Evolutionary conservation across 2,888 invertebrate species (phyloP).

Genomic region (Arctia plantaginis): DNA sequence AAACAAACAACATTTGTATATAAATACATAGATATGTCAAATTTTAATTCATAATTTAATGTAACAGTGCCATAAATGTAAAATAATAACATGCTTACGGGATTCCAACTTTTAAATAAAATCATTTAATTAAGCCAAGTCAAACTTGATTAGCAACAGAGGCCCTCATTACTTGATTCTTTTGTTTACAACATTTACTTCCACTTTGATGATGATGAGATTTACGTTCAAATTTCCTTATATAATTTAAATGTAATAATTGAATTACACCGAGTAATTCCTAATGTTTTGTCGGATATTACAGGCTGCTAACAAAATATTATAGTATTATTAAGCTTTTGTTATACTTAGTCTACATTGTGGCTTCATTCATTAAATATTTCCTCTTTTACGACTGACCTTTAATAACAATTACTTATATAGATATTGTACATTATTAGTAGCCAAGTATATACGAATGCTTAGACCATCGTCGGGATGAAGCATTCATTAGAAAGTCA

Average conservation of each 20-base stretch:
- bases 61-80: too few relatives aligned
- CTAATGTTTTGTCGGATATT: background rate
- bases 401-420: background rate
- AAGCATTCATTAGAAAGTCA: constrained; percentile 23
- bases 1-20: too few relatives aligned
- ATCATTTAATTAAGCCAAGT: background rate
- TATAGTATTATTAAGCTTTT: background rate
- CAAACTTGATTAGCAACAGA: background rate
- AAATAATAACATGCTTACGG: too few relatives aligned
- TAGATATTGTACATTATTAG: background rate
- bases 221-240: background rate
- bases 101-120: background rate
- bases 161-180: background rate
- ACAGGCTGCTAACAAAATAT: background rate
- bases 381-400: background rate
- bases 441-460: background rate
- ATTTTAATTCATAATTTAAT: too few relatives aligned
- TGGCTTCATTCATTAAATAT: constrained; percentile 7
- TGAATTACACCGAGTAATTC: background rate
- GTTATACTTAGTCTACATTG: background rate
- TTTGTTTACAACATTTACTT: background rate
- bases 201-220: background rate
- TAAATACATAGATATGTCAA: too few relatives aligned
- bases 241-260: background rate
- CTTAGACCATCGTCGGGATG: background rate